Base-by-base conservation (phyloP, 2,113 vertebrate genomes). In the Poeciliopsis occidentalis region DNA sequence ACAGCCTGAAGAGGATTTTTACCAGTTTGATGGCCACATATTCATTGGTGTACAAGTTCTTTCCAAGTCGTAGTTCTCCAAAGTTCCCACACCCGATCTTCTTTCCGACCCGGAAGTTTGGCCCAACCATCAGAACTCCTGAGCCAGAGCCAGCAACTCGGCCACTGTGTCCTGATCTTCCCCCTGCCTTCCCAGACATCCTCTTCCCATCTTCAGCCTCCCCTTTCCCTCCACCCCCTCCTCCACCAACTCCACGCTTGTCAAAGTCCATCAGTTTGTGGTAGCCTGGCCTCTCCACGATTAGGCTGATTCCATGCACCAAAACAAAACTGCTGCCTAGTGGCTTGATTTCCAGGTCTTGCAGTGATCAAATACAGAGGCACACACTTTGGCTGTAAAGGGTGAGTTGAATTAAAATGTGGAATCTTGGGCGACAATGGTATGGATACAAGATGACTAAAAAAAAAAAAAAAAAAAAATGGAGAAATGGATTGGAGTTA, bases 221-320 rank as follows among this genome's bases (percentile, higher is more conserved):
- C 81, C 94, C 96, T 93, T 96, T 97, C 87, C 95, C 51, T 11
- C 22, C 51, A 3, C 51, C 51, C 1, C 97, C 94, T 81, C 95
- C 89, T 60, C 90, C 90, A 0, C 91, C 91, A 0, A 88, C 96
- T 92, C 96, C 96, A 94, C 95, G 96, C 95, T 97, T 97, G 95
- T 97, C 96, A 96, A 97, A 97, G 96, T 97, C 96, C 96, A 97
- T 97, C 94, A 97, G 96, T 95, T 97, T 97, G 96, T 97, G 96
- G 91, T 97, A 97, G 95, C 96, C 96, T 76, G 96, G 96, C 93
- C 94, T 96, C 96, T 97, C 96, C 96, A 97, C 96, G 96, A 93
- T 97, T 95, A 96, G 94, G 91, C 95, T 82, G 90, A 93, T 94
- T 95, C 95, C 94, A 95, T 95, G 93, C 95, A 95, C 92, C 90